phyloP scores from a whole-genome alignment of 2,113 vertebrate species.

The Paramisgurnus dabryanus region DNA sequence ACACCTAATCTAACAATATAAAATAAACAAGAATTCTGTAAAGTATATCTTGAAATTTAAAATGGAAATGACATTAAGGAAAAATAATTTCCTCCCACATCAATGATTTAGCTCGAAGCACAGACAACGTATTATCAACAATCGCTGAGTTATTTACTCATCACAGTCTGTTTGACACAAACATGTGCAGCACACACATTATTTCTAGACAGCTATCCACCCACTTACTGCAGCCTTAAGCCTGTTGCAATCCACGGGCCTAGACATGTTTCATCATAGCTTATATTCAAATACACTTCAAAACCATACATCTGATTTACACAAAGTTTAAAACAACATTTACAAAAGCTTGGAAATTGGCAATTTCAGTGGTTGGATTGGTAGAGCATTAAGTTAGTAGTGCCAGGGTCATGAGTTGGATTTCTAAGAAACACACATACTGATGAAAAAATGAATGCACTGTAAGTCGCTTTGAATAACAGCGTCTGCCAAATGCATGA shows the following conservation, averaged over 20 bases:
- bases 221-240: constrained; percentile 5
- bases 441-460: too few species aligned
- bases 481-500: background rate
- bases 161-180: background rate
- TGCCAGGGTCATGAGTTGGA: too few species aligned
- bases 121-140: background rate
- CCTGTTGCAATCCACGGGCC: constrained; percentile 17
- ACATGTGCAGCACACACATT: constrained; percentile 13
- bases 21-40: too few species aligned
- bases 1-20: too few species aligned
- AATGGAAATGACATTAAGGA: too few species aligned
- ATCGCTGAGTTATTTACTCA: background rate
- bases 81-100: background rate
- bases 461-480: too few species aligned
- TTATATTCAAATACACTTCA: constrained; percentile 1
- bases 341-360: constrained; percentile 24
- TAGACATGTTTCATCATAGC: constrained; percentile 35
- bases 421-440: too few species aligned
- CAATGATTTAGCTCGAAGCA: background rate
- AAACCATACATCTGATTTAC: constrained; percentile 15
- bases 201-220: constrained; percentile 22
- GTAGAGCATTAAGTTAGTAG: too few species aligned
- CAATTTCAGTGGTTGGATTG: too few species aligned
- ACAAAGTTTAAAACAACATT: background rate
- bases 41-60: too few species aligned